These are phyloP conservation scores for Eilema caniola DNA, from an alignment of 2,888 invertebrate genomes.

Conservation along the genomic window DNA sequence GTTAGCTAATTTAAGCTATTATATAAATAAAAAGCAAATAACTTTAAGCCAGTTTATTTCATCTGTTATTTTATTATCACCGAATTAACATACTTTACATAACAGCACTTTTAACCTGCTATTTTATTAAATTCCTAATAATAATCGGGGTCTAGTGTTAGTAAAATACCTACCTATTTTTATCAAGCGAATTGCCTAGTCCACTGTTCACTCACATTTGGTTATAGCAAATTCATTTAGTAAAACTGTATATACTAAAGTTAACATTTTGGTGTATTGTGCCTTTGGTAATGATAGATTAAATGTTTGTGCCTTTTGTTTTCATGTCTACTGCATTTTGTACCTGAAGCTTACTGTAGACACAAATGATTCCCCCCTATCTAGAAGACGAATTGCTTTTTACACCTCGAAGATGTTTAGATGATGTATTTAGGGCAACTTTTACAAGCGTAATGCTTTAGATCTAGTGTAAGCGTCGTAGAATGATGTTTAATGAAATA, in stretches of 20 bases:
- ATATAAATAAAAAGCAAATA: neutral
- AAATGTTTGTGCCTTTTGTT: conserved; percentile 83
- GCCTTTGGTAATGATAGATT: conserved; percentile 80
- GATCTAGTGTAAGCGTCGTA: conserved; percentile 44
- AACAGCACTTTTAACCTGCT: neutral
- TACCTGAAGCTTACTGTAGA: conserved; percentile 73
- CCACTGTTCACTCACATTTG: conserved; percentile 19
- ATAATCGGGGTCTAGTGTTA: neutral
- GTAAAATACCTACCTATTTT: neutral
- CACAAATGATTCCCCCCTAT: conserved; percentile 42
- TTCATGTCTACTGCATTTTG: conserved; percentile 73
- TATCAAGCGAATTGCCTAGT: conserved; percentile 14
- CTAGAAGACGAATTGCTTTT: conserved; percentile 51
- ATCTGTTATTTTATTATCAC: neutral
- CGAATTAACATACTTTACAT: neutral
- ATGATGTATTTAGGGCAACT: conserved; percentile 39
- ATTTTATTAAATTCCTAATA: neutral
- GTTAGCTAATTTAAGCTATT: neutral
- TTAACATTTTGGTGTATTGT: conserved; percentile 77
- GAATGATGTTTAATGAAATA: conserved; percentile 38
- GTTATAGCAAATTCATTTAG: conserved; percentile 32
- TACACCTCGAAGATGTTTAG: conserved; percentile 53
- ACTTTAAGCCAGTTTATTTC: neutral
- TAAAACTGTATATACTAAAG: conserved; percentile 49
- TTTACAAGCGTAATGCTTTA: conserved; percentile 51